Conservation (phyloP, 2,113 vertebrate genomes). For the Smithornis capensis region DNA sequence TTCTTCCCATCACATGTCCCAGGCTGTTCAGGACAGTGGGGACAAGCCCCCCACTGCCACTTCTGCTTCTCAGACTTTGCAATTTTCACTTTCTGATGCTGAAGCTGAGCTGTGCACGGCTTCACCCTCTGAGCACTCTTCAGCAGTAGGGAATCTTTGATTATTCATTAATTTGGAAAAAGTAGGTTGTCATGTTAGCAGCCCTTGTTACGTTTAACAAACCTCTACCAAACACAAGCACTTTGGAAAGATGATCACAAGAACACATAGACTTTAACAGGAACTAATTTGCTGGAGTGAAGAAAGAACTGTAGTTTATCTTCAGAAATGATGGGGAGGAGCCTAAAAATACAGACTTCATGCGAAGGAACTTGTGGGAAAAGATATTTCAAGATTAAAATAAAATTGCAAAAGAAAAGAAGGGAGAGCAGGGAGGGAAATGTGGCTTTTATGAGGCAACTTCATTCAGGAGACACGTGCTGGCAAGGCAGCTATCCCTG, state of each 20-base stretch:
- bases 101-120: background rate
- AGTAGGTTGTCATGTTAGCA: background rate
- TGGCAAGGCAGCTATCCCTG: background rate
- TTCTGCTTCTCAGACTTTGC: background rate
- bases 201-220: background rate
- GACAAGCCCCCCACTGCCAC: background rate
- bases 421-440: background rate
- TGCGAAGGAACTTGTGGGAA: background rate
- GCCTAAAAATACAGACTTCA: background rate
- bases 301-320: background rate
- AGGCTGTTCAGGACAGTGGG: background rate
- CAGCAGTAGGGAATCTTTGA: background rate
- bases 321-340: background rate
- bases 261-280: background rate
- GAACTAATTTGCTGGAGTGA: background rate
- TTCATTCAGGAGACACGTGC: accelerated
- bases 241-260: background rate
- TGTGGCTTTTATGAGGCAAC: background rate
- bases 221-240: background rate
- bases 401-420: background rate
- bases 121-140: background rate
- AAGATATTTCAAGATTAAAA: background rate
- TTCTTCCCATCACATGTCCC: background rate
- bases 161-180: background rate
- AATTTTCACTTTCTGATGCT: background rate